Conservation (phyloP, 2,888 invertebrate species). For the Phasia obesa region DNA sequence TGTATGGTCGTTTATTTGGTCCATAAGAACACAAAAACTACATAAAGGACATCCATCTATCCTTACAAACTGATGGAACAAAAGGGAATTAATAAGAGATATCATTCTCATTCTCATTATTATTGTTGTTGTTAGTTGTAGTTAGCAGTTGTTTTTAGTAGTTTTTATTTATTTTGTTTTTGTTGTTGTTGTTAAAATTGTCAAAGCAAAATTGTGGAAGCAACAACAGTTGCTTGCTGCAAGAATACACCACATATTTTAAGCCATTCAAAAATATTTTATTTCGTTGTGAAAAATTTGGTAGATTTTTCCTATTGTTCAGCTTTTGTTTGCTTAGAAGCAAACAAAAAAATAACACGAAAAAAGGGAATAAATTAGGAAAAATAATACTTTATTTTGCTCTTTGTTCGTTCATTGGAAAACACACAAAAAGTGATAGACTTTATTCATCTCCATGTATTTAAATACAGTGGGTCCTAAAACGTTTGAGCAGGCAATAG, state of each 20-base stretch:
- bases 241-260: slow-evolving; percentile 24
- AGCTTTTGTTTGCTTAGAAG: slow-evolving; percentile 52
- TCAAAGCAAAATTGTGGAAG: slow-evolving; percentile 10
- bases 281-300: slow-evolving; percentile 60
- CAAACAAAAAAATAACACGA: slow-evolving; percentile 23
- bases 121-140: slow-evolving; percentile 30
- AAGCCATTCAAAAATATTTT: slow-evolving; percentile 66
- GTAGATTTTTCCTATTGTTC: slow-evolving; percentile 56
- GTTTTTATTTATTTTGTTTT: slow-evolving; percentile 14
- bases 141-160: slow-evolving; percentile 33
- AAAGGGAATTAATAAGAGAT: slow-evolving; percentile 54
- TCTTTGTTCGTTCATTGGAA: slow-evolving; percentile 36
- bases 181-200: slow-evolving; percentile 20
- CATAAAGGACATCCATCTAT: slow-evolving; percentile 40
- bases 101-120: slow-evolving; percentile 38
- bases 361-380: slow-evolving; percentile 18
- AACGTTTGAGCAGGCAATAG: too few species aligned
- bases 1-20: slow-evolving; percentile 12
- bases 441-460: neutral
- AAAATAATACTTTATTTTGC: slow-evolving; percentile 56
- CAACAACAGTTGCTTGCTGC: slow-evolving; percentile 6
- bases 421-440: slow-evolving; percentile 41
- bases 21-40: slow-evolving; percentile 2
- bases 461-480: slow-evolving; percentile 15
- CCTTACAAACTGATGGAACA: slow-evolving; percentile 44